Evolutionary conservation across 1,140 invertebrate genomes (phyloP), one percentile per base, ranked within the genome.

Genomic region (Drosophila pandora): DNA sequence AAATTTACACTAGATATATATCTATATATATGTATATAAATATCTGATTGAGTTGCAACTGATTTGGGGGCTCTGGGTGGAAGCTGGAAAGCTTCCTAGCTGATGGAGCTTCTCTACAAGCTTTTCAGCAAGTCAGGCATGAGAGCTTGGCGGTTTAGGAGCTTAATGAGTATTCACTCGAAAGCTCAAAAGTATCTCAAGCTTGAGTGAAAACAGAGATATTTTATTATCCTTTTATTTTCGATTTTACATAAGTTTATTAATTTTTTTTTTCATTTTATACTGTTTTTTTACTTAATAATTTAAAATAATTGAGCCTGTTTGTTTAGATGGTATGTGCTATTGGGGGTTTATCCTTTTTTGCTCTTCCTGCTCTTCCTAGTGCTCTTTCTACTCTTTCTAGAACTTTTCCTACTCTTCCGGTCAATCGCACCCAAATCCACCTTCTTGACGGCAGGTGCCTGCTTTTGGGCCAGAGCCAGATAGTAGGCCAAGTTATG

Each of bases 1-100:
- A 87, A 76, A 82, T 81, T 76, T 76, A 76, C 71, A 75, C 71
- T 85, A 85, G 77, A 83, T 84, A 74, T 80, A 77, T 54, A 45
- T 41, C 49, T 67, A 47, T n/a, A 49, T 49, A 43, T 47, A 21
- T 23, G 22, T 47, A 47, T 22, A 22, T 22, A 22, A 21, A 22
- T 23, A 23, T 61, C 21, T 22, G 23, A 52, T 28, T 53, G 43
- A 25, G 4, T 77, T 77, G n/a, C n/a, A 34, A 41, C 12, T 41
- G 21, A 34, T 39, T 12, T 34, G 37, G 37, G 58, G 57, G 17
- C 13, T 39, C 34, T 37, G 34, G 34, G 30, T 34, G 48, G 30
- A 17, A 17, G 5, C 25, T 12, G 21, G 21, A 12, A 72, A 62
- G 57, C 34, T 71, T 30, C 0, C 0, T 21, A 3, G 7, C 1